Conservation (phyloP, 1,140 invertebrate genomes). For the Melanaphis sacchari region DNA sequence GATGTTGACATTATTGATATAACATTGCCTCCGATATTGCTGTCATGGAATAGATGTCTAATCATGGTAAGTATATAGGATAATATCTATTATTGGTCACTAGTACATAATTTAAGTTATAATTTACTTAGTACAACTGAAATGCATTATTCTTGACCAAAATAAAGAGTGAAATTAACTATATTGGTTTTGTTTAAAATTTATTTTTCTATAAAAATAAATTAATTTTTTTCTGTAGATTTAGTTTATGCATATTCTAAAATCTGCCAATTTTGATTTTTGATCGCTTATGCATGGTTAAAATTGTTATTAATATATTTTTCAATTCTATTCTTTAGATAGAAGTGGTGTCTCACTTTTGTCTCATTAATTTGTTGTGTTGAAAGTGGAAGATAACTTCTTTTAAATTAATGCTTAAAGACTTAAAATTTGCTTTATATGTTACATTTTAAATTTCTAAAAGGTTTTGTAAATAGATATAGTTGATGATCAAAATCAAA, state of each 20-base stretch:
- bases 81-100: not conserved
- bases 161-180: not conserved
- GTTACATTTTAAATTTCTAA: not conserved
- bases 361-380: not conserved
- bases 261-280: not conserved
- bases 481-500: not conserved
- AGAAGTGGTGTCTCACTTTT: not conserved
- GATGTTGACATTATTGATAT: conserved; percentile 76
- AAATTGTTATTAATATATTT: not conserved
- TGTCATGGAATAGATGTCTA: conserved; percentile 54
- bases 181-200: not conserved
- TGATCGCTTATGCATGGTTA: not conserved
- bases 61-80: conserved; percentile 59
- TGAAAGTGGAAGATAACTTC: not conserved
- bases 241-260: not conserved
- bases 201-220: not conserved
- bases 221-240: not conserved
- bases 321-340: not conserved
- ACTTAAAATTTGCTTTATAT: not conserved
- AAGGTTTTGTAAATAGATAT: not conserved
- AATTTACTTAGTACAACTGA: conserved; percentile 11
- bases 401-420: not conserved
- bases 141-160: conserved; percentile 59
- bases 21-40: conserved; percentile 61
- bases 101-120: conserved; percentile 19